Percentiles rank a stretch among this genome's conserved stretches.
Evolutionary conservation across 1,140 invertebrate genomes (phyloP).

Genomic region (Bombus haemorrhoidalis): DNA sequence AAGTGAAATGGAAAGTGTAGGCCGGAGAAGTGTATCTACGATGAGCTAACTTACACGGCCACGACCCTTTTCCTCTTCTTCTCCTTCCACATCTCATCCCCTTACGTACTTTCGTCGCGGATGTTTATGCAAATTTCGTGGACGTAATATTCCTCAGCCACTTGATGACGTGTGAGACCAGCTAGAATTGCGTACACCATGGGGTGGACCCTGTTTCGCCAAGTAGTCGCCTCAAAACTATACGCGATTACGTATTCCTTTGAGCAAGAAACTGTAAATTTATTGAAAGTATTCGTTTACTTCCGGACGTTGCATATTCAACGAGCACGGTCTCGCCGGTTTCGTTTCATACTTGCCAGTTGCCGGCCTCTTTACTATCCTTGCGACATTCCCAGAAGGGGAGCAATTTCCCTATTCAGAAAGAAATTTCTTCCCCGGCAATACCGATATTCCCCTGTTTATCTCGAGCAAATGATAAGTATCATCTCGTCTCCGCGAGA

Average conservation of each 20-base stretch:
- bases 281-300: constrained; percentile 38
- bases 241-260: constrained; percentile 16
- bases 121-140: constrained; percentile 2
- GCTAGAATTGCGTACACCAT: neutral
- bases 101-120: neutral
- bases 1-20: constrained; percentile 63
- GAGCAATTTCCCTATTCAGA: neutral
- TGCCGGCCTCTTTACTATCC: too few species aligned
- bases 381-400: neutral
- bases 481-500: too few species aligned
- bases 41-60: constrained; percentile 46
- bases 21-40: constrained; percentile 39
- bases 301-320: constrained; percentile 20
- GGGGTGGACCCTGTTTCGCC: neutral
- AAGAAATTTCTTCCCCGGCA: neutral
- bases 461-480: neutral
- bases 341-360: constrained; percentile 6
- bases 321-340: neutral
- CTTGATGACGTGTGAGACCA: too few species aligned
- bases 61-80: neutral
- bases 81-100: neutral
- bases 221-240: neutral
- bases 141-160: neutral
- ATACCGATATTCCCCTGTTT: neutral
- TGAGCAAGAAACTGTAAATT: constrained; percentile 24